Base-by-base conservation (phyloP, 2,888 invertebrate genomes). In the Physocephala rufipes region DNA sequence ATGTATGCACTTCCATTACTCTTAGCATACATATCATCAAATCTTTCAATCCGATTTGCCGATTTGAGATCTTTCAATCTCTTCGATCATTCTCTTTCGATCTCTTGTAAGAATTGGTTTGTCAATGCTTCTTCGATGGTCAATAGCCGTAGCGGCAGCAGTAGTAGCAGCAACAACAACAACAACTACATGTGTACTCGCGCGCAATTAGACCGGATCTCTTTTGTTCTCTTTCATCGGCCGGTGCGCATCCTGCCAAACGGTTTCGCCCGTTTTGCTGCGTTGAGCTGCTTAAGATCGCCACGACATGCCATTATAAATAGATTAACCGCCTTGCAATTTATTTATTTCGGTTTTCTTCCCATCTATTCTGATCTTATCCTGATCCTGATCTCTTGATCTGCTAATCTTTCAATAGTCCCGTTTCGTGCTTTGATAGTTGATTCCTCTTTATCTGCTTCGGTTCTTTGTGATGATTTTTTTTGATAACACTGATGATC, bases 321-420 rank as follows among this genome's bases (percentile, higher is more conserved):
- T 82, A 86, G 86, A 86, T 86, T 86, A 85, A 85, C 85, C 84
- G 85, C 86, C 85, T 85, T 81, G 83, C 82, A 84, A 84, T 82
- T 85, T 85, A 82, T 70, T 45, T 70, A 26, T 51, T 47, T 66
- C 36, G 9, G 4, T 36, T 36, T 36, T 36, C 9, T 36, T 36
- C 9, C 9, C 36, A 36, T 36, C 36, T 36, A 9, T 36, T 36
- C 9, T 36, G 36, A 36, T 36, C 36, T 36, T 36, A 36, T 36
- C 36, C 36, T 75, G 76, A 75, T 75, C 74, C 73, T 75, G 76
- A 75, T 75, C 74, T 74, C 75, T 74, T 78, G 78, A 79, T 78
- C 78, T 80, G 9, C 36, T 36, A 9, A 36, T 36, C 36, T 36
- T 36, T 36, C 36, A 36, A 36, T 36, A 9, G n/a, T n/a, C n/a